Evolutionary conservation across 2,113 vertebrate genomes (phyloP).

Genomic region (Sardina pilchardus): DNA sequence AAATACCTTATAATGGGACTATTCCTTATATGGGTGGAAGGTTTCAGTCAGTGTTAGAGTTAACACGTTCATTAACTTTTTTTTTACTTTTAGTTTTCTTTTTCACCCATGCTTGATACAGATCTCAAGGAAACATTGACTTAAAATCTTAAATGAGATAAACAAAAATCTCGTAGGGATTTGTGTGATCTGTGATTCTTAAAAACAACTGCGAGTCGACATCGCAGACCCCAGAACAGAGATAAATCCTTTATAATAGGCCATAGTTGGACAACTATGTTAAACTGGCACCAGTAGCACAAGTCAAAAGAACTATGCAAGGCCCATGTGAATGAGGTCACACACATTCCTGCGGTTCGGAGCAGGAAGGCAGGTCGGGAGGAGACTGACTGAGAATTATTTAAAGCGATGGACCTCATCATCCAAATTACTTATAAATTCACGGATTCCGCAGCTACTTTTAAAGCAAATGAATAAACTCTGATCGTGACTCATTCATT

Average conservation of each 20-base stretch:
- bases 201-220: not conserved
- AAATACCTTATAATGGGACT: slow-evolving; percentile 29
- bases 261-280: not conserved
- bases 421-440: not conserved
- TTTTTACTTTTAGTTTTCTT: not conserved
- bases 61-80: not conserved
- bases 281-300: not conserved
- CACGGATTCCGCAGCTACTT: not conserved
- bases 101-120: not conserved
- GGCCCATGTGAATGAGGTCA: slow-evolving; percentile 12
- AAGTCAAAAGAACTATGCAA: not conserved
- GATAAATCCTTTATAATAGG: not conserved
- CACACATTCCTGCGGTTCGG: slow-evolving; percentile 4
- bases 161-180: not conserved
- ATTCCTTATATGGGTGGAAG: not conserved
- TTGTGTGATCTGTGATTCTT: not conserved
- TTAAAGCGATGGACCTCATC: not conserved
- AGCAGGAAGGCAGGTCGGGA: slow-evolving; percentile 11
- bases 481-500: not conserved
- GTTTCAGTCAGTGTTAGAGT: not conserved
- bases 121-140: too few relatives aligned
- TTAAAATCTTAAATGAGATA: too few relatives aligned
- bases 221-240: not conserved
- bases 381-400: not conserved
- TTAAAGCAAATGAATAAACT: too few relatives aligned